Evolutionary conservation across 2,888 invertebrate species (phyloP).

Genomic region (Andrena chrysosceles): DNA sequence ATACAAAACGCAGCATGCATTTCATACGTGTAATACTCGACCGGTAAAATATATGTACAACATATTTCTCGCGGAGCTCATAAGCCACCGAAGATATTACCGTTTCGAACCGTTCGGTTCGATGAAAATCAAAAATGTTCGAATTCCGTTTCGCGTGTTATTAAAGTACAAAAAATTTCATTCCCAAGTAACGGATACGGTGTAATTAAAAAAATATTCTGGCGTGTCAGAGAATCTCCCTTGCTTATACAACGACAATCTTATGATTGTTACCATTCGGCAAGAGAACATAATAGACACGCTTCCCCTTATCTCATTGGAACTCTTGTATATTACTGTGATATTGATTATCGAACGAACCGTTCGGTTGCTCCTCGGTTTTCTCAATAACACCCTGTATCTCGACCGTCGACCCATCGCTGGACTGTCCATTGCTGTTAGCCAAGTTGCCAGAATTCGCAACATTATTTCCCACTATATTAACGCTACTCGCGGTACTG

Average conservation of each 20-base stretch:
- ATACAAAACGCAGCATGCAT: conserved; percentile 60
- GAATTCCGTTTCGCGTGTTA: conserved; percentile 54
- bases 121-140: conserved; percentile 60
- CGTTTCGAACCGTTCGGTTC: conserved; percentile 32
- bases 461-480: conserved; percentile 61
- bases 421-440: conserved; percentile 75
- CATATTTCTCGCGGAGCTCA: conserved; percentile 48
- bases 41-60: conserved; percentile 65
- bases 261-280: conserved; percentile 84
- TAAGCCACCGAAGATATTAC: conserved; percentile 55
- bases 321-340: conserved; percentile 79
- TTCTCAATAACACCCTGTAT: conserved; percentile 82
- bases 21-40: conserved; percentile 65
- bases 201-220: conserved; percentile 60
- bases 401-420: conserved; percentile 78
- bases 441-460: conserved; percentile 68
- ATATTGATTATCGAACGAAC: conserved; percentile 79
- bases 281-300: conserved; percentile 84
- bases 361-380: conserved; percentile 72
- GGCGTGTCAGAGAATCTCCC: conserved; percentile 69
- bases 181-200: conserved; percentile 43
- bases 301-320: conserved; percentile 85
- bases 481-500: conserved; percentile 63
- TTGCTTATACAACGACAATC: conserved; percentile 82
- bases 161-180: conserved; percentile 69